These are phyloP conservation scores for Polypedilum vanderplanki DNA, from an alignment of 1,140 invertebrate species.

Conservation along the genomic window DNA sequence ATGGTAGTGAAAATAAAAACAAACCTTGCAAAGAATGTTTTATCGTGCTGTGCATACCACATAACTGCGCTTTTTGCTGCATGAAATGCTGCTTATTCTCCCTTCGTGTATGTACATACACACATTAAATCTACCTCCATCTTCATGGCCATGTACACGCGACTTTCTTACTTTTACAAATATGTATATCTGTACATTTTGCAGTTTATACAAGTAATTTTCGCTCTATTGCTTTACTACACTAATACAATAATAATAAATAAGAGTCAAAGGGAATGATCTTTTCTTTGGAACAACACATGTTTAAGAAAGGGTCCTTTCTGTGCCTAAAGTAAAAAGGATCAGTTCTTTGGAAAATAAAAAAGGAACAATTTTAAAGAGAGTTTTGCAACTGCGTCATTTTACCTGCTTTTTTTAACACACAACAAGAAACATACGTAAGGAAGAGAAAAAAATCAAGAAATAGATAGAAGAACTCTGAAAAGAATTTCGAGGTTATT, in stretches of 20 bases:
- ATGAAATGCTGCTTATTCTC: not conserved
- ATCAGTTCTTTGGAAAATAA: not conserved
- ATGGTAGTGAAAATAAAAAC: not conserved
- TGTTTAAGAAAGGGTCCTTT: not conserved
- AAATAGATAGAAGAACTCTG: not conserved
- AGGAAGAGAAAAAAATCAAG: too few relatives aligned
- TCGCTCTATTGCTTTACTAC: not conserved
- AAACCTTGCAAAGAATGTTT: constrained; percentile 17
- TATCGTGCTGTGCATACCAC: constrained; percentile 21
- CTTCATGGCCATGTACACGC: not conserved
- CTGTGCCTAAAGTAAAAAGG: not conserved
- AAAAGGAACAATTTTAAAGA: too few relatives aligned
- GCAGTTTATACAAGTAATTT: constrained; percentile 9
- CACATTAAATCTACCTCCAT: too few relatives aligned
- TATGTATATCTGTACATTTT: not conserved
- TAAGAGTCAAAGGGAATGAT: not conserved
- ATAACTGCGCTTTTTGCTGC: constrained; percentile 27
- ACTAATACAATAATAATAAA: not conserved
- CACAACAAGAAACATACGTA: not conserved
- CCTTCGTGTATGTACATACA: not conserved
- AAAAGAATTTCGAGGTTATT: constrained; percentile 10
- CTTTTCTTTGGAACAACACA: not conserved
- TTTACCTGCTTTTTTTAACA: not conserved
- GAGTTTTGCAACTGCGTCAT: constrained; percentile 5
- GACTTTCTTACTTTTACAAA: not conserved